Evolutionary conservation across 2,113 vertebrate species (phyloP).

Genomic region (Lophura nycthemera): DNA sequence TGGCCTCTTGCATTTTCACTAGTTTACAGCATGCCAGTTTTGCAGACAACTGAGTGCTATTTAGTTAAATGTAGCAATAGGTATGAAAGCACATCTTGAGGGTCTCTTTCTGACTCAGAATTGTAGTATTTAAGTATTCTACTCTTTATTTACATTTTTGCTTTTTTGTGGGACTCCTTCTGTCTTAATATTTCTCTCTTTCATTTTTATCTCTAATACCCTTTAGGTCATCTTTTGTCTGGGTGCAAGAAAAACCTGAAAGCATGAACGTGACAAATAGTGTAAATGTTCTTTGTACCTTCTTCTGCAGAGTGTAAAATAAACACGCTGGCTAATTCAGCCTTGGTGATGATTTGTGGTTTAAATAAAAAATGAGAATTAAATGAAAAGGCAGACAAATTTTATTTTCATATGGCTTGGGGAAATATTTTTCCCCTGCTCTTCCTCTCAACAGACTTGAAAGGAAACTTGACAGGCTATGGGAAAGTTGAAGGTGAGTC

Average conservation of each 20-base stretch:
- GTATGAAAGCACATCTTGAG: background rate
- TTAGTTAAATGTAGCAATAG: background rate
- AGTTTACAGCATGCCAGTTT: background rate
- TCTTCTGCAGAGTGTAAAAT: background rate
- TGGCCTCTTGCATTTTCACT: background rate
- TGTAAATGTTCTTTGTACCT: background rate
- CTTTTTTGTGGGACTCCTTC: background rate
- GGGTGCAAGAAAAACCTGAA: conserved; percentile 13
- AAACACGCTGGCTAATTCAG: conserved; percentile 10
- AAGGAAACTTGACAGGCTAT: background rate
- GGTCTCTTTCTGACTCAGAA: background rate
- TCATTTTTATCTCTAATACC: background rate
- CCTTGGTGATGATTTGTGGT: background rate
- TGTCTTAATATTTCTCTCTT: conserved; percentile 1
- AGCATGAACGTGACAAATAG: background rate
- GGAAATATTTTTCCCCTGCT: background rate
- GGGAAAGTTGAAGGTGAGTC: background rate
- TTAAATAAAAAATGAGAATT: conserved; percentile 6
- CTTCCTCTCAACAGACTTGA: background rate
- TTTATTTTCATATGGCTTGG: background rate
- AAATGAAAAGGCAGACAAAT: no score
- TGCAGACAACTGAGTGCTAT: background rate
- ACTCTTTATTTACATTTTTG: background rate
- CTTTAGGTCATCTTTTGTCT: background rate
- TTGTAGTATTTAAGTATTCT: background rate